Conservation (phyloP, 2,797 vertebrate species). For the Channa striata region DNA sequence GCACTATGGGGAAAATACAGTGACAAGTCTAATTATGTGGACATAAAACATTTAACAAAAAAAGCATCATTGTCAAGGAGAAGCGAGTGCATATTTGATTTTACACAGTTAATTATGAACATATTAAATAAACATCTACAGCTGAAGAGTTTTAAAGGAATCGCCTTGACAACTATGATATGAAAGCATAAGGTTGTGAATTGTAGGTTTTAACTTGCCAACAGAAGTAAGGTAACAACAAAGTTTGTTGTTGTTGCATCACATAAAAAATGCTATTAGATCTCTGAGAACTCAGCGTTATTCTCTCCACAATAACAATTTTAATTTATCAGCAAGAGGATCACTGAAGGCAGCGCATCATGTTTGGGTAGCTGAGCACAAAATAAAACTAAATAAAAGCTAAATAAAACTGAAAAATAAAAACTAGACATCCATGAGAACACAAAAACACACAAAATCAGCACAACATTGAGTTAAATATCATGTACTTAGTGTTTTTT, state of each 20-base stretch:
- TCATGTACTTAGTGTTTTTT: no score
- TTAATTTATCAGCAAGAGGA: constrained; percentile 3
- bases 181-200: constrained; percentile 6
- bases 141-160: neutral
- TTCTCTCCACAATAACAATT: neutral
- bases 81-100: neutral
- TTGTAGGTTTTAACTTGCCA: neutral
- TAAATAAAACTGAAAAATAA: no score
- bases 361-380: no score
- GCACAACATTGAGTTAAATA: no score
- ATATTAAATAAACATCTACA: neutral
- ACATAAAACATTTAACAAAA: neutral
- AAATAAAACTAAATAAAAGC: no score
- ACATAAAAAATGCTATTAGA: constrained; percentile 18
- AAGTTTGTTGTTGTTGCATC: constrained; percentile 1
- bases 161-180: neutral
- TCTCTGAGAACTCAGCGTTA: neutral
- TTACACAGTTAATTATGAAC: neutral
- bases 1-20: constrained; percentile 74
- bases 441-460: no score
- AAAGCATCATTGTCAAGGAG: neutral
- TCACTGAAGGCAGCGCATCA: neutral
- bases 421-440: no score
- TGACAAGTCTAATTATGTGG: constrained; percentile 6
- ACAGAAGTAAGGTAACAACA: constrained; percentile 2